A percentile compares a stretch with the other conserved stretches of the same genome.
Conservation (phyloP, 2,888 invertebrate genomes). For the Eurois occulta region DNA sequence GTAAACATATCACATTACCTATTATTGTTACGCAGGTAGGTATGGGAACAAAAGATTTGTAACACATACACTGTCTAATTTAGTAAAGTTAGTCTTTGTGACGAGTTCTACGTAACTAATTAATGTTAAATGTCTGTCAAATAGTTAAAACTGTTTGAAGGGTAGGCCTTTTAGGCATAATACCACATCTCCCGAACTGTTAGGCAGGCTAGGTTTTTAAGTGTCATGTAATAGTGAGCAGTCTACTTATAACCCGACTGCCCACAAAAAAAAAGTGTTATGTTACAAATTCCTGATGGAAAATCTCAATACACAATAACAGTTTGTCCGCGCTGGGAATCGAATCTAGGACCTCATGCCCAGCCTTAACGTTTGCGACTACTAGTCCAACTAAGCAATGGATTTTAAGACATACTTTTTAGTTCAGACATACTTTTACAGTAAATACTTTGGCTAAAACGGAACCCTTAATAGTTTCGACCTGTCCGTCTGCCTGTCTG, state of each 20-base stretch:
- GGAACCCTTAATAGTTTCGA: too few species aligned
- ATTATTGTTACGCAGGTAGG: conserved; percentile 4
- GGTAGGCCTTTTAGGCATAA: neutral
- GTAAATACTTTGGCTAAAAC: too few species aligned
- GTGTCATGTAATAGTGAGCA: neutral
- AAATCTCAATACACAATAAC: too few species aligned
- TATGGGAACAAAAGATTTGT: conserved; percentile 15
- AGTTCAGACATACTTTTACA: too few species aligned
- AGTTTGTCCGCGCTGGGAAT: too few species aligned
- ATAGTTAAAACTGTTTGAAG: too few species aligned
- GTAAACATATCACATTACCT: conserved; percentile 29
- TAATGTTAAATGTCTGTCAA: neutral
- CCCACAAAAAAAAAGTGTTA: neutral
- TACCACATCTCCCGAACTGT: too few species aligned
- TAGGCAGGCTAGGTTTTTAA: neutral
- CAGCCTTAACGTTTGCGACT: too few species aligned
- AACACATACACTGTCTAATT: neutral
- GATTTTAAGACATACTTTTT: too few species aligned
- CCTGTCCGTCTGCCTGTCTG: too few species aligned
- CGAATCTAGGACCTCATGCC: too few species aligned
- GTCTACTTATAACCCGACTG: neutral
- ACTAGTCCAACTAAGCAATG: too few species aligned
- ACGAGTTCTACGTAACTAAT: neutral
- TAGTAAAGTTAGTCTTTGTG: conserved; percentile 4
- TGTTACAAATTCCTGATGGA: neutral